These are phyloP conservation scores for Leptinotarsa peninsularis DNA, from an alignment of 2,888 invertebrate genomes.

Conservation along the genomic window DNA sequence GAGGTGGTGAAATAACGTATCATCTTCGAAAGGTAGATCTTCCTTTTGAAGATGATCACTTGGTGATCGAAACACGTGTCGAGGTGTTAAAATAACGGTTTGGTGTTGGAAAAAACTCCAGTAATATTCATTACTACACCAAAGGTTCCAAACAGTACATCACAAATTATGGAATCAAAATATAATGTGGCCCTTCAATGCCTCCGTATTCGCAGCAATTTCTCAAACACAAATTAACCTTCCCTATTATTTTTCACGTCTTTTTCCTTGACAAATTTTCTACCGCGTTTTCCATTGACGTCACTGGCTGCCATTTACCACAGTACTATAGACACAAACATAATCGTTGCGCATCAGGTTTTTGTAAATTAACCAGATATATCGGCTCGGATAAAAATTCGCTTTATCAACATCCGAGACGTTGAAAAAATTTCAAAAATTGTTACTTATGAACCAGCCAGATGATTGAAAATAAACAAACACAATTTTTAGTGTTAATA, in stretches of 20 bases:
- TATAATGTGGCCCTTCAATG: no score
- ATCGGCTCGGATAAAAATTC: neutral
- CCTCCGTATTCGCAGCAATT: no score
- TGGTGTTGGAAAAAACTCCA: no score
- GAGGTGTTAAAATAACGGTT: no score
- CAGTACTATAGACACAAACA: slow-evolving; percentile 6
- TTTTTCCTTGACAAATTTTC: neutral
- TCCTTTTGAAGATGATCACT: no score
- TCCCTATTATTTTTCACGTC: neutral
- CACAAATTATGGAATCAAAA: no score
- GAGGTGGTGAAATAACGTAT: no score
- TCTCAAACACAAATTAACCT: no score
- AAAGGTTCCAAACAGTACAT: no score
- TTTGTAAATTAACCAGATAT: slow-evolving; percentile 18
- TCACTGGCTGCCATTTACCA: slow-evolving; percentile 1
- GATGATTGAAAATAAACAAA: slow-evolving; percentile 20
- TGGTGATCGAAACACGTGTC: no score
- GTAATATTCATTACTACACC: no score
- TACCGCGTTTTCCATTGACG: slow-evolving; percentile 2
- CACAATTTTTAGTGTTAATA: slow-evolving; percentile 20
- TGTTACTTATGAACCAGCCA: slow-evolving; percentile 10
- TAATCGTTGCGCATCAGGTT: neutral
- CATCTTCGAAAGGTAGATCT: no score
- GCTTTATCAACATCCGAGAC: slow-evolving; percentile 7
- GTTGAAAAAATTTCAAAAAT: slow-evolving; percentile 14